Evolutionary conservation across 2,797 vertebrate genomes (phyloP), one percentile per base, ranked within the genome.

Genomic region (Trematocara caparti): DNA sequence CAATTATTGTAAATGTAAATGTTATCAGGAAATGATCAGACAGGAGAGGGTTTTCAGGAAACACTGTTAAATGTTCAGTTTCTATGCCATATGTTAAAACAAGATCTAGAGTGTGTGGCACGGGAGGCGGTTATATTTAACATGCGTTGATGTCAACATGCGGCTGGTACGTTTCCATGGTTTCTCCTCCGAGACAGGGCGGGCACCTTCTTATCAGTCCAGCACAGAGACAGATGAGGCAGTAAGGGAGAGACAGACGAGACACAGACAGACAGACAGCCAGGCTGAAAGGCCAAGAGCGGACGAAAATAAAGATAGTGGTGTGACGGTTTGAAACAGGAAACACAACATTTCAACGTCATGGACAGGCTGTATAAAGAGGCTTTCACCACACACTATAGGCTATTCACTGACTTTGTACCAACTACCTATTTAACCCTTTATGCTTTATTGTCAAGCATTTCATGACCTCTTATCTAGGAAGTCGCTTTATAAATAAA

Each of bases 111-210:
- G 94, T 91, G 93, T 90, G 94, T 86, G 89, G 93, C 90, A 90
- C 77, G 88, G 82, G 88, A 90, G 90, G 87, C 75, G 57, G 93
- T 91, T 95, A 95, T 95, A 96, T 96, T 96, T 96, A 96, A 96
- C 92, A 80, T 83, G 81, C 91, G 85, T 91, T 92, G 94, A 95
- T 96, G 95, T 95, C 94, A 95, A 95, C 94, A 95, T 84, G 87
- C 86, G 92, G 90, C 94, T 94, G 94, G 86, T 88, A 81, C 74
- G 94, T 95, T 95, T 90, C 95, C 96, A 96, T 96, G 94, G 95
- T 95, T 95, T 95, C 94, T 85, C 90, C 87, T 89, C 90, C 75
- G 88, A 94, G 93, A 92, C 91, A 86, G 92, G 90, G 88, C 83
- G 80, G 90, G 86, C 73, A 80, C 88, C 81, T 90, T 94, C 92